These are phyloP conservation scores for Galeruca laticollis DNA, from an alignment of 2,888 invertebrate species.

Conservation along the genomic window DNA sequence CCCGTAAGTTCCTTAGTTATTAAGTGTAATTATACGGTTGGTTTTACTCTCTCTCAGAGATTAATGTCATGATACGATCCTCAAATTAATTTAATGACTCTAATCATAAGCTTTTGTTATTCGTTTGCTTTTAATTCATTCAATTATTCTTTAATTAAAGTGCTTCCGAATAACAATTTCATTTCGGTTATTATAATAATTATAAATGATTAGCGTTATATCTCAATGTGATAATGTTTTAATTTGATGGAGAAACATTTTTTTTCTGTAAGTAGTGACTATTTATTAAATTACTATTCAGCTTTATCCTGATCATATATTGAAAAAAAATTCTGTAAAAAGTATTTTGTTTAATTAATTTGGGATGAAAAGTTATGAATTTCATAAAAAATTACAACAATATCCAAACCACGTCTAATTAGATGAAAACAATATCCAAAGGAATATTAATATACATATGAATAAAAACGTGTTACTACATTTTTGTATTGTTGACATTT, in stretches of 20 bases:
- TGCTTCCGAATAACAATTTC: slow-evolving; percentile 45
- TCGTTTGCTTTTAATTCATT: slow-evolving; percentile 46
- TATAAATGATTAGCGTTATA: slow-evolving; percentile 11
- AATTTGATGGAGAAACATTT: slow-evolving; percentile 10
- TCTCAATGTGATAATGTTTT: slow-evolving; percentile 9
- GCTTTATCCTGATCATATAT: too few relatives aligned
- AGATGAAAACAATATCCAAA: too few relatives aligned
- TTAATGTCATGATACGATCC: slow-evolving; percentile 43
- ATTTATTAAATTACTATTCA: too few relatives aligned
- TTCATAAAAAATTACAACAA: too few relatives aligned
- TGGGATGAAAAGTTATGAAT: too few relatives aligned
- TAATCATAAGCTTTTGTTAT: slow-evolving; percentile 47
- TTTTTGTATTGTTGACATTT: too few relatives aligned
- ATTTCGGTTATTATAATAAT: slow-evolving; percentile 36
- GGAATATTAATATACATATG: too few relatives aligned
- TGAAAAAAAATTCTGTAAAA: neutral
- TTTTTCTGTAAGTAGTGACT: neutral
- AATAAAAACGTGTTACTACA: too few relatives aligned
- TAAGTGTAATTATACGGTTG: slow-evolving; percentile 43
- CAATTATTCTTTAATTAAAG: slow-evolving; percentile 46
- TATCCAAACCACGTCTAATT: too few relatives aligned
- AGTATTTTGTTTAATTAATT: neutral
- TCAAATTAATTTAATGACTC: slow-evolving; percentile 50
- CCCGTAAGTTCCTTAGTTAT: slow-evolving; percentile 21
- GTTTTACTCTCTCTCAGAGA: slow-evolving; percentile 40